Conservation (phyloP, 2,888 invertebrate genomes). For the Morpho deidamia region DNA sequence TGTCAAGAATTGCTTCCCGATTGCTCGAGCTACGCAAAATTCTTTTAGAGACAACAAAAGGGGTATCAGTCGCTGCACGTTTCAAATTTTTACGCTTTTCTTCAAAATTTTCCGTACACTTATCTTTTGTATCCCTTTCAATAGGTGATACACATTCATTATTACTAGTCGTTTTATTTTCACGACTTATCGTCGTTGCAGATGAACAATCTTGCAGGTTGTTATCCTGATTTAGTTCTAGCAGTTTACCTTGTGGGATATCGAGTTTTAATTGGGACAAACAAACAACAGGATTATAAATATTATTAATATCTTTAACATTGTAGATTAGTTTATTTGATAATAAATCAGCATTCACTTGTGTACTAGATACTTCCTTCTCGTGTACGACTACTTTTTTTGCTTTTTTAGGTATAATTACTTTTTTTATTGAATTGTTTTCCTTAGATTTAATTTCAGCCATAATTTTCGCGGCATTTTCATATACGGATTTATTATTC, state of each 20-base stretch:
- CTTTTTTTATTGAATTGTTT: constrained; percentile 10
- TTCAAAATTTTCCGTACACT: background rate
- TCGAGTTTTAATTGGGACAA: constrained; percentile 1
- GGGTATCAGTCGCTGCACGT: constrained; percentile 29
- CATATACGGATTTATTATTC: constrained; percentile 48
- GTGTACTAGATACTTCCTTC: background rate
- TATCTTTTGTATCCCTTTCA: constrained; percentile 2
- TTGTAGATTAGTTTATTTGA: background rate
- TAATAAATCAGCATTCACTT: too few relatives aligned
- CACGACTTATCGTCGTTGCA: constrained; percentile 31
- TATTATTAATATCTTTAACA: background rate
- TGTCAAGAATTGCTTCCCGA: background rate
- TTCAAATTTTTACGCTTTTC: constrained; percentile 23
- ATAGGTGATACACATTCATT: background rate
- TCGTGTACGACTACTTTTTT: background rate
- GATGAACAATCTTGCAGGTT: background rate
- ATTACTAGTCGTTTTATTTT: constrained; percentile 24
- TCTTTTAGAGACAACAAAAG: constrained; percentile 35
- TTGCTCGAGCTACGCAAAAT: constrained; percentile 40
- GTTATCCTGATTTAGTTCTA: background rate
- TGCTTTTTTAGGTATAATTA: background rate
- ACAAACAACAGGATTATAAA: constrained; percentile 5
- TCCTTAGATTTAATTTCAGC: constrained; percentile 42
- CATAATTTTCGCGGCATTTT: constrained; percentile 54
- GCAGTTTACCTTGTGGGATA: background rate